Evolutionary conservation across 1,140 invertebrate species (phyloP).

Genomic region (Drosophila erecta): DNA sequence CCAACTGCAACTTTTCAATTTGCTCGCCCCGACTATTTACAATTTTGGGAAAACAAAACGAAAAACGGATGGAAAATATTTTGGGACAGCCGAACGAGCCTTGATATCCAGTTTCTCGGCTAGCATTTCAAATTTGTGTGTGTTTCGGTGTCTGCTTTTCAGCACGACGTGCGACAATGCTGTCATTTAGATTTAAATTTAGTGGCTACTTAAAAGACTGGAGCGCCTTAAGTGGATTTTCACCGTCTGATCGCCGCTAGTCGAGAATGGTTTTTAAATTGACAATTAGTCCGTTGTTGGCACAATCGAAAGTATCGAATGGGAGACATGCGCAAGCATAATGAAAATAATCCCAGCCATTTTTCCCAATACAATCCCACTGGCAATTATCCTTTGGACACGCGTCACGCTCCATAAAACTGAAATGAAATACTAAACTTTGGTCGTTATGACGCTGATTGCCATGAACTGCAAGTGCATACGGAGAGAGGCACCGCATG

Average conservation of each 20-base stretch:
- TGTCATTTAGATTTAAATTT: conserved; percentile 69
- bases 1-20: conserved; percentile 61
- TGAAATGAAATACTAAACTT: conserved; percentile 79
- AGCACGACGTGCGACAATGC: conserved; percentile 43
- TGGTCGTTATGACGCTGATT: conserved; percentile 70
- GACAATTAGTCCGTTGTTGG: conserved; percentile 38
- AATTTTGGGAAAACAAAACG: conserved; percentile 31
- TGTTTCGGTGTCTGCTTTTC: conserved; percentile 20
- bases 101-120: conserved; percentile 43
- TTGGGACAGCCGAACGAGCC: conserved; percentile 54
- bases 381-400: conserved; percentile 72
- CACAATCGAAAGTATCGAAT: conserved; percentile 33
- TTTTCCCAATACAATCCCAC: conserved; percentile 10
- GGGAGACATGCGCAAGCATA: conserved; percentile 14
- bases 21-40: conserved; percentile 51
- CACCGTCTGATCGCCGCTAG: conserved; percentile 21
- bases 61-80: conserved; percentile 19
- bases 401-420: conserved; percentile 71
- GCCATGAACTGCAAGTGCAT: conserved; percentile 78
- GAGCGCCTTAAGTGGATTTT: conserved; percentile 47
- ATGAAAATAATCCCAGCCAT: conserved; percentile 25
- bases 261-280: conserved; percentile 31
- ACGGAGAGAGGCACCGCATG: conserved; percentile 32
- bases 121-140: conserved; percentile 34
- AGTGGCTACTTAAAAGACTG: conserved; percentile 61